phyloP scores from a whole-genome alignment of 2,888 invertebrate species.

The Cylloceria caligata region DNA sequence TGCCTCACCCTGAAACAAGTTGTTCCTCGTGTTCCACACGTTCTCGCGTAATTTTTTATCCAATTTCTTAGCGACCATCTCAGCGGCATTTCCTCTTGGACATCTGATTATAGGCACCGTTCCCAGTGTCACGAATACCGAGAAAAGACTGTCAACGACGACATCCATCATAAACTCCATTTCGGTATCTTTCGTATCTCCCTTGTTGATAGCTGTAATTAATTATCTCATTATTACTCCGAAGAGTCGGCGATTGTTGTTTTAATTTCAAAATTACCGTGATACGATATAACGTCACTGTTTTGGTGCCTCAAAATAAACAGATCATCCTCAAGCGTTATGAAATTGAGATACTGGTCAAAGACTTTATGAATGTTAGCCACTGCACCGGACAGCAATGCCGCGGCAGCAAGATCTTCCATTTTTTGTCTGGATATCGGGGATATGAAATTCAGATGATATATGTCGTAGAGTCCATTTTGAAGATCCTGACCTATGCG shows the following conservation, averaged over 20 bases:
- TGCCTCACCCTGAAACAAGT: constrained; percentile 95
- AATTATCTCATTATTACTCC: neutral
- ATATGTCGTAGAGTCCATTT: constrained; percentile 96
- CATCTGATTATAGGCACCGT: constrained; percentile 89
- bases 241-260: neutral
- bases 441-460: constrained; percentile 98
- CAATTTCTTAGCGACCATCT: constrained; percentile 98
- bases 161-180: constrained; percentile 97
- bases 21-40: constrained; percentile 97
- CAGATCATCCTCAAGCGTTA: constrained; percentile 98
- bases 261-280: constrained; percentile 86
- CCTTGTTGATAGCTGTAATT: constrained; percentile 94
- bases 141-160: constrained; percentile 98
- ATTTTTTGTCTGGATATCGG: constrained; percentile 97
- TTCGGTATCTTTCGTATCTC: constrained; percentile 97
- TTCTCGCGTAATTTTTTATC: constrained; percentile 99
- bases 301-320: constrained; percentile 97
- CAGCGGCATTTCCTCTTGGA: constrained; percentile 98
- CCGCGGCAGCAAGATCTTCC: constrained; percentile 97
- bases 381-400: constrained; percentile 96
- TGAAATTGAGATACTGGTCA: constrained; percentile 99
- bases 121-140: constrained; percentile 98
- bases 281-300: constrained; percentile 96
- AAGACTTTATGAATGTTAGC: constrained; percentile 96
- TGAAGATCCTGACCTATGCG: constrained; percentile 96